These are phyloP conservation scores for Silvanus unidentatus DNA, from an alignment of 2,888 invertebrate genomes.

Conservation along the genomic window DNA sequence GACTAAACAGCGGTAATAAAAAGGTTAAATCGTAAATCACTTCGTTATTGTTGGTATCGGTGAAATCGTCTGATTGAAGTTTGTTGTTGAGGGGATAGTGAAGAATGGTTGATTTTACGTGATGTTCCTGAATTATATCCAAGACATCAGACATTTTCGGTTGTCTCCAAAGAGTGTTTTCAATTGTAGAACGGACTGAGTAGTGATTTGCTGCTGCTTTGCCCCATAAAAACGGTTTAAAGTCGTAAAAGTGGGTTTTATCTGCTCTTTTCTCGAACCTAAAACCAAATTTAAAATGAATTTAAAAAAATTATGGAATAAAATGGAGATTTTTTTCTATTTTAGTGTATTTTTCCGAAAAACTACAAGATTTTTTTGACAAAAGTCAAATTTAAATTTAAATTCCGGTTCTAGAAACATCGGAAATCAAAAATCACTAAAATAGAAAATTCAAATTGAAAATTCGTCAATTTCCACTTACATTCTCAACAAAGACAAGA, in stretches of 20 bases:
- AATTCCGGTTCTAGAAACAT: too few species aligned
- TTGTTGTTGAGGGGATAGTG: slow-evolving; percentile 54
- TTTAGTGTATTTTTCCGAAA: too few species aligned
- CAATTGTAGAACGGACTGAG: slow-evolving; percentile 56
- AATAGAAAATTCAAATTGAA: too few species aligned
- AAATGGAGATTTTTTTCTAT: too few species aligned
- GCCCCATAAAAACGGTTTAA: slow-evolving; percentile 77
- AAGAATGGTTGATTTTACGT: slow-evolving; percentile 60
- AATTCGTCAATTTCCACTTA: too few species aligned
- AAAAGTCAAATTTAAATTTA: too few species aligned
- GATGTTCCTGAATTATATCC: slow-evolving; percentile 61
- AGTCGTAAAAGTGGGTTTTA: slow-evolving; percentile 39
- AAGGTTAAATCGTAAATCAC: slow-evolving; percentile 74
- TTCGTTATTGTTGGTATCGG: slow-evolving; percentile 9
- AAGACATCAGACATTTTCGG: slow-evolving; percentile 68
- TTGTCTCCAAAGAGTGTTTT: slow-evolving; percentile 61
- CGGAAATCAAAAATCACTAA: too few species aligned
- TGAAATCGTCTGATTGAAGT: slow-evolving; percentile 13
- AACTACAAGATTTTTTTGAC: too few species aligned
- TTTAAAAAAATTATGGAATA: too few species aligned
- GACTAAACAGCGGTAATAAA: slow-evolving; percentile 69
- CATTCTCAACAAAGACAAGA: slow-evolving; percentile 64
- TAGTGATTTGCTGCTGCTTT: slow-evolving; percentile 73
- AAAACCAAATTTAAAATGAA: too few species aligned
- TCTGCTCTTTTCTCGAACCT: slow-evolving; percentile 36